Percentiles rank a stretch among this genome's conserved stretches.
These are phyloP conservation scores for Hippopotamus amphibius DNA, from an alignment of 2,113 vertebrate species.

Conservation along the genomic window DNA sequence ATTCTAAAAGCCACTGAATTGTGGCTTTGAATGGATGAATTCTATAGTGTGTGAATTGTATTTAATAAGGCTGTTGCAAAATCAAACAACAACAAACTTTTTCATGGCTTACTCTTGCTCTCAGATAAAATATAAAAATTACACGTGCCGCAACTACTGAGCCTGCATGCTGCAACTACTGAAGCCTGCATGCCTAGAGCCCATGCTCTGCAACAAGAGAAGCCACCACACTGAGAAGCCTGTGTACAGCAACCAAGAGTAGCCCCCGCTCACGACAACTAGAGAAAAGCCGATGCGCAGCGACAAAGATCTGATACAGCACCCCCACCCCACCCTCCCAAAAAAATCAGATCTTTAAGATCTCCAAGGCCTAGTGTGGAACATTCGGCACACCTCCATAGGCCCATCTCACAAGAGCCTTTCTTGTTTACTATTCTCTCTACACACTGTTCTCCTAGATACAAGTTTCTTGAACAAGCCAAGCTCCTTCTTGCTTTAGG, in stretches of 20 bases:
- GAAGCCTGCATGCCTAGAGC: too few relatives aligned
- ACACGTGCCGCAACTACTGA: too few relatives aligned
- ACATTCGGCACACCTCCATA: not conserved
- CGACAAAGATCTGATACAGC: too few relatives aligned
- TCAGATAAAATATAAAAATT: not conserved
- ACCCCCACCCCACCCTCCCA: too few relatives aligned
- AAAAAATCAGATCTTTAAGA: not conserved
- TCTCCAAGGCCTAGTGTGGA: not conserved
- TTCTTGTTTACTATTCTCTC: not conserved
- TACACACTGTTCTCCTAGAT: not conserved
- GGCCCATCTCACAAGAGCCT: not conserved
- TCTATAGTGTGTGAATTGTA: not conserved
- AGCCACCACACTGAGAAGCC: too few relatives aligned
- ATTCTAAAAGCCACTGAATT: not conserved
- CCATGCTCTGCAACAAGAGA: too few relatives aligned
- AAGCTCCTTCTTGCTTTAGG: not conserved
- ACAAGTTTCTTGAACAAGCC: not conserved
- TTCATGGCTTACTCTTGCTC: not conserved
- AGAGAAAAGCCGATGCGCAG: too few relatives aligned
- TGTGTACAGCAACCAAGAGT: too few relatives aligned
- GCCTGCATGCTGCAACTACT: too few relatives aligned
- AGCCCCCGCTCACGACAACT: too few relatives aligned
- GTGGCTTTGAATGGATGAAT: not conserved
- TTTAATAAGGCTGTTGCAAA: not conserved
- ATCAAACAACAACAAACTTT: not conserved